Conservation (phyloP, 2,888 invertebrate genomes). For the Himalopsyche kuldschensis region DNA sequence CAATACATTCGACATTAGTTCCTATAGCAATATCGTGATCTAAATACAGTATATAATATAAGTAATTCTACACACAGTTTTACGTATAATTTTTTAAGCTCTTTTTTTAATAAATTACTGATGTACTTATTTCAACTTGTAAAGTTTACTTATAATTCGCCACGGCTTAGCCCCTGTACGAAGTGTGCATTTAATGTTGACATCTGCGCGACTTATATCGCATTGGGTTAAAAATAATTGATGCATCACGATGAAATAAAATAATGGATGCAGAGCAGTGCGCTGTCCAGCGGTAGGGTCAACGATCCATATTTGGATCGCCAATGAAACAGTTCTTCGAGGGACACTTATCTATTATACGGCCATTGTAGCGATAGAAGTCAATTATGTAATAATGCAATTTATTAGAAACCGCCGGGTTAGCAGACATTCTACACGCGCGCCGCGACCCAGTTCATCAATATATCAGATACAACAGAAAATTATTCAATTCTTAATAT, state of each 20-base stretch:
- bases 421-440: background rate
- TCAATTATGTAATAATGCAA: constrained; percentile 1
- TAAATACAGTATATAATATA: too few relatives aligned
- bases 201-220: background rate
- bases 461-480: background rate
- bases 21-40: too few relatives aligned
- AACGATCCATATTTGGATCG: background rate
- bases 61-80: too few relatives aligned
- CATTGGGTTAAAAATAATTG: background rate
- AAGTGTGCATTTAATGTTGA: background rate
- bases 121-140: too few relatives aligned
- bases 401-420: background rate
- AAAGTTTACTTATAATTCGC: too few relatives aligned
- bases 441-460: background rate
- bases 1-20: too few relatives aligned
- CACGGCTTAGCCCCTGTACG: background rate
- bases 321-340: background rate
- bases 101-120: too few relatives aligned
- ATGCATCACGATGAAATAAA: background rate
- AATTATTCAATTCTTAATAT: background rate
- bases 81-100: too few relatives aligned
- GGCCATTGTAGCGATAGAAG: background rate
- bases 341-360: background rate
- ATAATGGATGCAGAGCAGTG: background rate
- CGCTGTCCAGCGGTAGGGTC: background rate